Evolutionary conservation across 2,113 vertebrate species (phyloP), one percentile per base, ranked within the genome.

Genomic region (Cryptotis parvus): DNA sequence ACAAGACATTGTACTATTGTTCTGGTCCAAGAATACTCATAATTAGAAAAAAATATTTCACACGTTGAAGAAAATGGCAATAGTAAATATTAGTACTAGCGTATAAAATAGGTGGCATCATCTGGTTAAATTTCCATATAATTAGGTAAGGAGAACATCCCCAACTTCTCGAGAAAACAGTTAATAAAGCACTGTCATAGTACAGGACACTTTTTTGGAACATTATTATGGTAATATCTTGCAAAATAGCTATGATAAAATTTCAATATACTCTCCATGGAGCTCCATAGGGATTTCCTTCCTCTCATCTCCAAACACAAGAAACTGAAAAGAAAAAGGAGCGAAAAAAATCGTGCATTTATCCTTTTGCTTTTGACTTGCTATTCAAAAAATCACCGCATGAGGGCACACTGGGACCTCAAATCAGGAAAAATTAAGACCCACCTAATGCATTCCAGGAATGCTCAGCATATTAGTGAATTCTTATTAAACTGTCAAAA

Each of bases 361-460:
- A 1, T 15, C 3, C 37, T 58, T 83, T 14, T 72, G 41, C 10
- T 39, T 29, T 0, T 83, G 83, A 88, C 79, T 77, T 96, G 96
- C 55, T 6, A 41, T 92, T 24, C 90, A 2, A 20, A n/a, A 0
- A 0, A 0, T 0, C 6, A 31, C 97, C 98, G 97, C 98, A 94
- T 7, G 98, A 92, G 97, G 98, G 97, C 87, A 96, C 95, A 92
- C 95, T 49, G 93, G 94, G 74, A 91, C 96, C 96, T 98, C 24
- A 86, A 72, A 97, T 94, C 61, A 45, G 68, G 49, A 89, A 69
- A 92, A 69, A 52, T 52, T 24, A 0, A 83, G 8, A 1, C 31
- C 3, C 41, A 16, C 5, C 69, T 85, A 90, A 15, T 0, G 52
- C 0, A 0, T 90, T 92, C 26, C 92, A 94, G 85, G 91, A 96